Base-by-base conservation (phyloP, 2,113 vertebrate genomes). In the Eptesicus fuscus region DNA sequence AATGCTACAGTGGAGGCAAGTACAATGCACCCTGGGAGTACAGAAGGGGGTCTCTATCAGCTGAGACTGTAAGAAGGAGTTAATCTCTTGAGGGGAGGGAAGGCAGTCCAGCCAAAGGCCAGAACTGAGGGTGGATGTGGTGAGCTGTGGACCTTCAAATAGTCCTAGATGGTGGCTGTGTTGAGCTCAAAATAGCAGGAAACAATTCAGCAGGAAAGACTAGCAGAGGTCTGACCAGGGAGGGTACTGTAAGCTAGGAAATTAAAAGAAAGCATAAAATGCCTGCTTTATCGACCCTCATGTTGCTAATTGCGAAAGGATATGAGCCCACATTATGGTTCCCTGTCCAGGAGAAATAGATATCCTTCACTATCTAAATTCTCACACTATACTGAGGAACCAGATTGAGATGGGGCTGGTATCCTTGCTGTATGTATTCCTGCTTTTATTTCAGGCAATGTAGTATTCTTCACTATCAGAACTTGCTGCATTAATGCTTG, bases 371-470 rank as follows among this genome's bases (percentile, higher is more conserved):
- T 69, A 56, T 23, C 40, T 91, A 32, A 69, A 17, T 76, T 56
- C 59, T 83, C 37, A 44, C 9, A 14, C 28, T 89, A 79, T 61
- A 47, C 40, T 61, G 76, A 56, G 47, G 20, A 83, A 17, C 18
- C 17, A 78, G 70, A 30, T 2, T 49, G 79, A 86, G 69, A 51
- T 63, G 37, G 76, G 28, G 7, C 30, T 79, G 78, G 40, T 70
- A 74, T 35, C 42, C 32, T 69, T 53, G 28, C 3, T 83, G 5
- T 28, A 22, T 35, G 25, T 5, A 28, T 35, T 83, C 44, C 37
- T 79, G n/a, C 18, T 97, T 79, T 74, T 83, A 69, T 63, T 76
- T 91, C 56, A 94, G 49, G 59, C 76, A 63, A 69, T 30, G 7
- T 12, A 70, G 11, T 65, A 69, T n/a, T 23, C 12, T 32, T 95